A percentile compares a stretch with the other conserved stretches of the same genome.
These are phyloP conservation scores for Onychorhynchus coronatus DNA, from an alignment of 2,113 vertebrate genomes.

Conservation along the genomic window DNA sequence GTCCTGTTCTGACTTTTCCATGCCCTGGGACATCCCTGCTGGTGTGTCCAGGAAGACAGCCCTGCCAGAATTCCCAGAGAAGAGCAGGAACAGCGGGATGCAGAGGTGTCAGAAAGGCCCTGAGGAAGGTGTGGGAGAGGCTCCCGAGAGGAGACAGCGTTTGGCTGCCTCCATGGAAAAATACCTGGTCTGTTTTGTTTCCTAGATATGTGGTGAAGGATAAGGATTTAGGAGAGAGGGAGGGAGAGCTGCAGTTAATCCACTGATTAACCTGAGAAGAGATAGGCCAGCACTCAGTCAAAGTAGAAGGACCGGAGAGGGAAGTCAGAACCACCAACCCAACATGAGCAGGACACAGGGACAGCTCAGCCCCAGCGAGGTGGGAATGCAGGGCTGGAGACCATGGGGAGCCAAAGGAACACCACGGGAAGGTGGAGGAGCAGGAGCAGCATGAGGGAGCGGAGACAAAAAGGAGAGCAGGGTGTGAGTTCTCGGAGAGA, in stretches of 20 bases:
- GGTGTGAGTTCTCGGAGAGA: not conserved
- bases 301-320: conserved; percentile 23
- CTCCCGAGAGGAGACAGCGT: not conserved
- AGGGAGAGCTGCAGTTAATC: conserved; percentile 53
- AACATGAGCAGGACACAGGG: fast-evolving
- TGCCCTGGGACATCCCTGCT: not conserved
- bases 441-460: not conserved
- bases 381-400: not conserved
- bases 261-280: conserved; percentile 47
- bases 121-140: not conserved
- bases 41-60: not conserved
- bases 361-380: not conserved
- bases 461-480: not conserved
- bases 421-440: fast-evolving
- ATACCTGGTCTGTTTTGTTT: conserved; percentile 63
- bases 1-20: not conserved
- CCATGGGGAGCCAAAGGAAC: not conserved
- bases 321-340: not conserved
- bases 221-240: conserved; percentile 49
- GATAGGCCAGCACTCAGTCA: conserved; percentile 23
- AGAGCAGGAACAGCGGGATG: not conserved
- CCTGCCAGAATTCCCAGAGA: fast-evolving
- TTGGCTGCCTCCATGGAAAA: conserved; percentile 31
- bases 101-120: not conserved
- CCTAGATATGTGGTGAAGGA: conserved; percentile 52